Percentiles rank a stretch among this genome's conserved stretches.
Conservation (phyloP, 2,797 vertebrate species). For the Holocentrus rufus region DNA sequence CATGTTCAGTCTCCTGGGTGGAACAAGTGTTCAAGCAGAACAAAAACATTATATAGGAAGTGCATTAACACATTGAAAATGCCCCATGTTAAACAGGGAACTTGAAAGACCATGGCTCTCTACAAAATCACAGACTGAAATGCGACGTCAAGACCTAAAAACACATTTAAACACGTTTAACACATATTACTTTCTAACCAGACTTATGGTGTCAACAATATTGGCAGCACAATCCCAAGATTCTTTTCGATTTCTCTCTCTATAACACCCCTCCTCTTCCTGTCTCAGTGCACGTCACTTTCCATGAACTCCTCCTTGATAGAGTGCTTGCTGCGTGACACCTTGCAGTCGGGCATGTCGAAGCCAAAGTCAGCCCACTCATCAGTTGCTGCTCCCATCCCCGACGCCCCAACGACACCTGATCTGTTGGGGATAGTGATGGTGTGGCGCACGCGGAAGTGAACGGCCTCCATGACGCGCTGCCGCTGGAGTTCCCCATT, state of each 20-base stretch:
- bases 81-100: conserved; percentile 24
- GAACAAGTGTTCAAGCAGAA: conserved; percentile 34
- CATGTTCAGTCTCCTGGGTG: conserved; percentile 20
- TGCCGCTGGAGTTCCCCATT: conserved; percentile 94
- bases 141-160: conserved; percentile 31
- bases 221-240: conserved; percentile 38
- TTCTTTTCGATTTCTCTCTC: neutral
- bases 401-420: conserved; percentile 67
- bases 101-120: conserved; percentile 14
- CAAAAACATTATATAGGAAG: conserved; percentile 28
- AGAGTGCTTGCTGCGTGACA: conserved; percentile 87
- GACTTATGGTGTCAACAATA: conserved; percentile 28
- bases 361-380: conserved; percentile 99
- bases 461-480: conserved; percentile 98
- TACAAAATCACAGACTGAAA: conserved; percentile 31
- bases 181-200: conserved; percentile 29
- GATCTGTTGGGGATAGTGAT: conserved; percentile 96
- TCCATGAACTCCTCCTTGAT: conserved; percentile 98
- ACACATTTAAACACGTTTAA: conserved; percentile 26
- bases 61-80: conserved; percentile 41
- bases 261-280: too few relatives aligned
- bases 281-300: conserved; percentile 88
- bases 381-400: conserved; percentile 75
- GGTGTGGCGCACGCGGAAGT: conserved; percentile 97
- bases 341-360: conserved; percentile 96